A percentile compares a stretch with the other conserved stretches of the same genome.
These are phyloP conservation scores for Caenorhabditis brenneri DNA, from an alignment of 1,140 invertebrate species.

Conservation along the genomic window DNA sequence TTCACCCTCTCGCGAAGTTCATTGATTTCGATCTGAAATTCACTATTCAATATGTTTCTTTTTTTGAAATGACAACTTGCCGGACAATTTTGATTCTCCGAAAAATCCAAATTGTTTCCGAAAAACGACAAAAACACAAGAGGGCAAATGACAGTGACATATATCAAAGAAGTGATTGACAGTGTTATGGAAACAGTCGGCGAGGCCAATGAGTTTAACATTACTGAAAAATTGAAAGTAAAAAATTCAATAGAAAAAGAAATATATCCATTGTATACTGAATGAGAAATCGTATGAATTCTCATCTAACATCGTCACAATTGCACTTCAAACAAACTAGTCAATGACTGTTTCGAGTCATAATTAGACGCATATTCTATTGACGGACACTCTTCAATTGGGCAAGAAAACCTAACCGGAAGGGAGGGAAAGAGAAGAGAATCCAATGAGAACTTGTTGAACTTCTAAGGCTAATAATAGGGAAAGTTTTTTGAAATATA, in stretches of 20 bases:
- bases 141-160: conserved; percentile 40
- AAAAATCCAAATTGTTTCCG: neutral
- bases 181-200: conserved; percentile 42
- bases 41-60: neutral
- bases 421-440: neutral
- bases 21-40: conserved; percentile 11
- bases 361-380: neutral
- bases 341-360: neutral
- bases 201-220: neutral
- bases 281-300: neutral
- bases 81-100: conserved; percentile 43
- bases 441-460: neutral
- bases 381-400: conserved; percentile 22
- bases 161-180: conserved; percentile 39
- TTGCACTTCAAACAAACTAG: conserved; percentile 33
- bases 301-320: neutral
- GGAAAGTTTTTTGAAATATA: no score
- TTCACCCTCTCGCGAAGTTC: conserved; percentile 37
- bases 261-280: neutral
- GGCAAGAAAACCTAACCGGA: neutral
- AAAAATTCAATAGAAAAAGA: neutral
- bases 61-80: neutral
- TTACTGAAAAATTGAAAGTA: neutral
- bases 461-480: no score
- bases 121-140: conserved; percentile 22